These are phyloP conservation scores for Xiphydria camelus DNA, from an alignment of 2,888 invertebrate species.

Conservation along the genomic window DNA sequence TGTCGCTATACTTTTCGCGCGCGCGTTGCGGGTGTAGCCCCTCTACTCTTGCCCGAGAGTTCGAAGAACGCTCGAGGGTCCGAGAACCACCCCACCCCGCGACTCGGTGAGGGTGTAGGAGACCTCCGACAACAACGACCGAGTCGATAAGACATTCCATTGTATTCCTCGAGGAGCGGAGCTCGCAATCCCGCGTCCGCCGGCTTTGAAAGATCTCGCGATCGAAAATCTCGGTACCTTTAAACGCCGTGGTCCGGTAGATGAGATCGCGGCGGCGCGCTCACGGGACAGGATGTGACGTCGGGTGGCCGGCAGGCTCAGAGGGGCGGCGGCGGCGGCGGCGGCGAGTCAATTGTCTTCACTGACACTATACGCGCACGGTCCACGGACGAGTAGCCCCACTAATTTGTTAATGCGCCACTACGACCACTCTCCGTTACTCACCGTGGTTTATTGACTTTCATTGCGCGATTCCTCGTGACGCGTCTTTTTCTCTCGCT, in stretches of 20 bases:
- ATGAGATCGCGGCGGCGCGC: slow-evolving; percentile 38
- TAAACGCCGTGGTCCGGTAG: slow-evolving; percentile 36
- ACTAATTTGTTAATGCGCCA: slow-evolving; percentile 53
- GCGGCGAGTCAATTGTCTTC: slow-evolving; percentile 52
- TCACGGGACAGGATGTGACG: slow-evolving; percentile 53
- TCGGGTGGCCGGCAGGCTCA: slow-evolving; percentile 42
- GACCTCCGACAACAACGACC: too few relatives aligned
- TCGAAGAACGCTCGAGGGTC: too few relatives aligned
- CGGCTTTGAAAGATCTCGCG: too few relatives aligned
- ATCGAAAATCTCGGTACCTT: slow-evolving; percentile 36
- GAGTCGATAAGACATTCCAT: too few relatives aligned
- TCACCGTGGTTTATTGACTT: slow-evolving; percentile 52
- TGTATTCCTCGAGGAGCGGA: too few relatives aligned
- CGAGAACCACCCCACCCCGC: too few relatives aligned
- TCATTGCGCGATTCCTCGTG: slow-evolving; percentile 43
- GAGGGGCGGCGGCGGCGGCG: slow-evolving; percentile 33
- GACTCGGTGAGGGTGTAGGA: too few relatives aligned
- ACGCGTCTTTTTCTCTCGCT: slow-evolving; percentile 10
- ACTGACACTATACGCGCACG: slow-evolving; percentile 28
- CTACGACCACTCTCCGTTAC: slow-evolving; percentile 42
- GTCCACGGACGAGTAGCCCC: slow-evolving; percentile 13
- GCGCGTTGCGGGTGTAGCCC: too few relatives aligned
- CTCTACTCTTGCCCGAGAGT: too few relatives aligned
- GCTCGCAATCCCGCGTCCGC: too few relatives aligned
- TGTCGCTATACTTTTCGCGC: too few relatives aligned